phyloP scores from a whole-genome alignment of 2,888 invertebrate species.

The Cyclophora punctaria region DNA sequence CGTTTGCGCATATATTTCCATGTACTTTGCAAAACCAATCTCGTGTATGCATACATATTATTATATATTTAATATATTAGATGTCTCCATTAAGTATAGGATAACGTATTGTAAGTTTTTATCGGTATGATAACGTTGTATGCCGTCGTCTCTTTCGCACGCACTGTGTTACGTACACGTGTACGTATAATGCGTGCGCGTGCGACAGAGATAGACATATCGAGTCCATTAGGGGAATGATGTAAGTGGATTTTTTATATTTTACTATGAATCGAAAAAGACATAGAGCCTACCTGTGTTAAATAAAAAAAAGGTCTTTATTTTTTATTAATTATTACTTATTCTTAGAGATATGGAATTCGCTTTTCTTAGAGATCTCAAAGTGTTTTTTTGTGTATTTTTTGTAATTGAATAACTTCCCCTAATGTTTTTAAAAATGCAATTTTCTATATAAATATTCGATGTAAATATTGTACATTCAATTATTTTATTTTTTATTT shows the following conservation, averaged over 20 bases:
- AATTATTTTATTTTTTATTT: conserved; percentile 45
- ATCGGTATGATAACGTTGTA: conserved; percentile 55
- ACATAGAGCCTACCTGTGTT: conserved; percentile 61
- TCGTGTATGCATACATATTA: conserved; percentile 35
- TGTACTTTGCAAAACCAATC: conserved; percentile 28
- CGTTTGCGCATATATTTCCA: conserved; percentile 4
- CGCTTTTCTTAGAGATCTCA: conserved; percentile 59
- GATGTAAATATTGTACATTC: conserved; percentile 74
- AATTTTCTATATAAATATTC: conserved; percentile 62
- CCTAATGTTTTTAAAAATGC: conserved; percentile 46
- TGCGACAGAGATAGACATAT: conserved; percentile 38
- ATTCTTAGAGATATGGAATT: conserved; percentile 51
- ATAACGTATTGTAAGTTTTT: conserved; percentile 70
- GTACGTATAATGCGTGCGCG: conserved; percentile 19
- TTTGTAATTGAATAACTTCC: conserved; percentile 29
- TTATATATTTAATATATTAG: conserved; percentile 65
- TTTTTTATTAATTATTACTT: conserved; percentile 21
- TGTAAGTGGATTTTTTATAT: conserved; percentile 69
- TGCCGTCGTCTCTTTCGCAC: conserved; percentile 44
- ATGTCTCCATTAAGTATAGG: conserved; percentile 63
- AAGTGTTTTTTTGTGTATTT: conserved; percentile 23
- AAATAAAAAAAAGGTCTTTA: conserved; percentile 1
- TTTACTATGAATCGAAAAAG: conserved; percentile 71
- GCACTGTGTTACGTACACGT: conserved; percentile 6
- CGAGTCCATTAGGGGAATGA: conserved; percentile 70